Conservation (phyloP, 1,140 invertebrate species). For the Stenopsyche tienmushanensis region DNA sequence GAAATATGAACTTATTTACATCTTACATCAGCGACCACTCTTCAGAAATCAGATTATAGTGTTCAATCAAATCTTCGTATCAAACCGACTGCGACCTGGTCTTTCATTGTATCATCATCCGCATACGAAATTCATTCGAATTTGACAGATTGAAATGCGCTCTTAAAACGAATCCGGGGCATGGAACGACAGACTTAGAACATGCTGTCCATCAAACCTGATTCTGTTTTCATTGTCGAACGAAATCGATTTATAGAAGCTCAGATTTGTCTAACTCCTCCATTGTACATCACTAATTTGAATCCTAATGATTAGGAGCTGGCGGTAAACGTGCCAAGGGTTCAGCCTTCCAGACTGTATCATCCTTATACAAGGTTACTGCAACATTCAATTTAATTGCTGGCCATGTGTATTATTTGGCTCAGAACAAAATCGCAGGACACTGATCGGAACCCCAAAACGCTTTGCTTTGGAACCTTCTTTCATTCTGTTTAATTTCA, state of each 20-base stretch:
- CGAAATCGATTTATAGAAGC: too few species aligned
- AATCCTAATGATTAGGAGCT: conserved; percentile 48
- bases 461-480: conserved; percentile 17
- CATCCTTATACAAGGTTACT: conserved; percentile 80
- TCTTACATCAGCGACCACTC: neutral
- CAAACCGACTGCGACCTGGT: too few species aligned
- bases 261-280: too few species aligned
- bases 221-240: conserved; percentile 4
- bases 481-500: too few species aligned
- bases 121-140: neutral
- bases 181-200: too few species aligned
- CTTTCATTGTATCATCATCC: too few species aligned
- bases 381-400: conserved; percentile 46
- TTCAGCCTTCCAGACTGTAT: conserved; percentile 88
- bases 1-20: too few species aligned
- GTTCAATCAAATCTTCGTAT: neutral
- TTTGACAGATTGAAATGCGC: neutral
- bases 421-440: conserved; percentile 15
- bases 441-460: conserved; percentile 32
- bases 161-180: too few species aligned
- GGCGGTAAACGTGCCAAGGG: conserved; percentile 77
- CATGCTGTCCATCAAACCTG: neutral
- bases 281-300: conserved; percentile 5
- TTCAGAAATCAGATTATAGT: neutral
- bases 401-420: conserved; percentile 26